phyloP scores from a whole-genome alignment of 2,113 vertebrate species.

The Malurus melanocephalus region DNA sequence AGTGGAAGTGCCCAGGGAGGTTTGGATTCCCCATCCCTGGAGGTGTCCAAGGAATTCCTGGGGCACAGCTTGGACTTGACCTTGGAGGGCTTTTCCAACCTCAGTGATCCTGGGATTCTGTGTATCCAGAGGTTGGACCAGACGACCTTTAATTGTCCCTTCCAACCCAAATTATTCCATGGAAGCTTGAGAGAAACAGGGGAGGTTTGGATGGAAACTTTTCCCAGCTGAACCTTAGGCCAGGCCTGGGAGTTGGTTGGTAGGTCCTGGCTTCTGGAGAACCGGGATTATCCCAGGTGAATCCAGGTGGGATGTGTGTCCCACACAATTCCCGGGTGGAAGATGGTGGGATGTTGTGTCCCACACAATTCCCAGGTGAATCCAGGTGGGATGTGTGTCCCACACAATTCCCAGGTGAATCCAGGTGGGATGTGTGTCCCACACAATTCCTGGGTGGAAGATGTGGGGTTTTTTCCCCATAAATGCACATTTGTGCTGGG shows the following conservation, averaged over 20 bases:
- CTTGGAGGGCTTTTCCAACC: neutral
- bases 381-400: neutral
- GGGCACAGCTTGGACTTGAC: rapidly evolving
- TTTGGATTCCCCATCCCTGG: rapidly evolving
- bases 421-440: neutral
- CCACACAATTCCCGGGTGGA: neutral
- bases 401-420: neutral
- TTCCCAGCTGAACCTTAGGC: neutral
- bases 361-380: neutral
- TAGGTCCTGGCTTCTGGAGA: neutral
- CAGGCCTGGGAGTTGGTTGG: rapidly evolving
- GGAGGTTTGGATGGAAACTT: neutral
- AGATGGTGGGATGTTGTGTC: too few species aligned
- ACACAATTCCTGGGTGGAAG: neutral
- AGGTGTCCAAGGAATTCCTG: neutral
- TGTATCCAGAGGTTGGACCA: rapidly evolving
- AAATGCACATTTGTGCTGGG: rapidly evolving
- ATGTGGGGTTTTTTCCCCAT: rapidly evolving
- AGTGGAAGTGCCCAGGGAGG: neutral
- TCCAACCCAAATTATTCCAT: neutral
- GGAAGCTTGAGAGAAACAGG: neutral
- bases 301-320: neutral
- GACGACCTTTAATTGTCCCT: neutral
- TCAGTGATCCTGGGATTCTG: rapidly evolving
- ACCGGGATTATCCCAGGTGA: neutral